Base-by-base conservation (phyloP, 2,888 invertebrate species). In the Halictus quadricinctus region DNA sequence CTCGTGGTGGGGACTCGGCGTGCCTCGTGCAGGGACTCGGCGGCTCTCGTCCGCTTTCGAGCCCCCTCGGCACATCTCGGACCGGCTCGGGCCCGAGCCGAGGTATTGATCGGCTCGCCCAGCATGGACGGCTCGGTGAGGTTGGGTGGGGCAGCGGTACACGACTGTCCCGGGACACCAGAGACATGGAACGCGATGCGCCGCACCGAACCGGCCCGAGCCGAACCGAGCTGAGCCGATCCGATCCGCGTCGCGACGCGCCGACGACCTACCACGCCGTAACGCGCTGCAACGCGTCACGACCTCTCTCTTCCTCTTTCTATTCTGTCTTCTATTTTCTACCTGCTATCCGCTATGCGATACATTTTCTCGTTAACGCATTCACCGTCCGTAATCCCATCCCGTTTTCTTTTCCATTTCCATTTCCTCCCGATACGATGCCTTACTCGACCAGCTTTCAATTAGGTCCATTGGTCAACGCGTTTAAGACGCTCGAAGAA, bases 71-170 rank as follows among this genome's bases (percentile, higher is more conserved):
- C 13, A 10, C 10, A 4, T 46, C 83, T 88, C 93, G 92, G 91
- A 94, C 18, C 91, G 83, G 92, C 92, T 93, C 93, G 94, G 93
- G 87, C 90, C 93, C 92, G 94, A 94, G 95, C 95, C 95, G 95
- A 95, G 79, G 94, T 92, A 94, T 94, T 94, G 94, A 94, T 94
- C 93, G 92, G 86, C 90, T 86, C 90, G 86, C 91, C 90, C 88
- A 91, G 89, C 91, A 92, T 92, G 92, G 91, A 90, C 87, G 92
- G 76, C 87, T 69, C 78, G 78, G 66, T 88, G 87, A 86, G 80
- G 80, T 69, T 92, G 92, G 92, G 94, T 94, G 95, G 95, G 95
- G 95, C 95, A 95, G 95, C 95, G 77, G 58, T 84, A 83, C 85
- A 94, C 91, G 95, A 95, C 80, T 83, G 87, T 86, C 92, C 90